These are phyloP conservation scores for Ctena decussata DNA, from an alignment of 2,888 invertebrate genomes.

Conservation along the genomic window DNA sequence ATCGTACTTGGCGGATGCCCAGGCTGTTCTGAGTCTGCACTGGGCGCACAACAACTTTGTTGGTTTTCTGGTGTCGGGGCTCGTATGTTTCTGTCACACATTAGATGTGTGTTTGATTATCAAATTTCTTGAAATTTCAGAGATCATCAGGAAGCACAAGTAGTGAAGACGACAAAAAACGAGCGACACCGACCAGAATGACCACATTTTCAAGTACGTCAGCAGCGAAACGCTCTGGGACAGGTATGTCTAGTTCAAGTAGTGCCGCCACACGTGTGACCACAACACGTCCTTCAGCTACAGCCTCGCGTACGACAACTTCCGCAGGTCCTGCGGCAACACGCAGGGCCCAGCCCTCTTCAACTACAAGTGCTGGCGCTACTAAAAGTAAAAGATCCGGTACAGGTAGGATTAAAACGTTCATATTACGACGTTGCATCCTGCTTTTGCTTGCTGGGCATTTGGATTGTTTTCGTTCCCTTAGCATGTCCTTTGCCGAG, in stretches of 20 bases:
- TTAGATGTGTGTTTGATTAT: too few relatives aligned
- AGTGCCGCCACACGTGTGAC: conserved; percentile 27
- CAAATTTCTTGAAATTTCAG: too few relatives aligned
- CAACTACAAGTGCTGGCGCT: conserved; percentile 56
- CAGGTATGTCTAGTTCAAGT: conserved; percentile 54
- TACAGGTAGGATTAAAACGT: conserved; percentile 50
- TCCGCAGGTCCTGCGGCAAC: neutral
- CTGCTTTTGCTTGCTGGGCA: neutral
- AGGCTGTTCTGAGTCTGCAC: too few relatives aligned
- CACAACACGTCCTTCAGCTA: neutral
- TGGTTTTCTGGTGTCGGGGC: too few relatives aligned
- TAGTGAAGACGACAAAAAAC: conserved; percentile 65
- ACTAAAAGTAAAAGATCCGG: conserved; percentile 66
- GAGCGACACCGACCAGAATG: conserved; percentile 58
- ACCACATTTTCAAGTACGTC: conserved; percentile 25
- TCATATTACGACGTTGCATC: neutral
- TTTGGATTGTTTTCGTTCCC: neutral
- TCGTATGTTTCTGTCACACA: too few relatives aligned
- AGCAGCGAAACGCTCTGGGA: conserved; percentile 55
- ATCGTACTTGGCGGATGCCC: too few relatives aligned
- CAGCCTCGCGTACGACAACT: conserved; percentile 29
- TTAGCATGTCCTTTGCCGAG: neutral
- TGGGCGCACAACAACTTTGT: too few relatives aligned
- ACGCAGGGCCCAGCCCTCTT: conserved; percentile 41
- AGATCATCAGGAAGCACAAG: conserved; percentile 66